Conservation (phyloP, 2,888 invertebrate genomes). For the Sarcophaga subvicina region DNA sequence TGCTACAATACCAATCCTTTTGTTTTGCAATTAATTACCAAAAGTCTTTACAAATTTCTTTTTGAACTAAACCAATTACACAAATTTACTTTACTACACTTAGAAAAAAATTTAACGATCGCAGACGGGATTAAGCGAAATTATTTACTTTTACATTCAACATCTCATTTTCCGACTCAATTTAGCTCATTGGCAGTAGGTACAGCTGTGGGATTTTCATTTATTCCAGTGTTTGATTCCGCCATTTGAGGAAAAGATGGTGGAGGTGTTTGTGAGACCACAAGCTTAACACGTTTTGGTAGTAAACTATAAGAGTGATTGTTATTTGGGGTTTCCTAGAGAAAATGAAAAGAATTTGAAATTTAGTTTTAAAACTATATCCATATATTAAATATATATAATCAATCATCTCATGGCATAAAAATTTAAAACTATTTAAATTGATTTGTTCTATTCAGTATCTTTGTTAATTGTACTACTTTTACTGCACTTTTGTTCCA, state of each 20-base stretch:
- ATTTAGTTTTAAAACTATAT: background rate
- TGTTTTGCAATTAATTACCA: too few species aligned
- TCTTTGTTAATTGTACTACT: conserved; percentile 8
- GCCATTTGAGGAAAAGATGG: background rate
- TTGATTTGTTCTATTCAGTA: background rate
- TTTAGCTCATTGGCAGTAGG: background rate
- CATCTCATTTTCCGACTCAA: background rate
- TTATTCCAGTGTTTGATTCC: background rate
- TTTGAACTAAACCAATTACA: too few species aligned
- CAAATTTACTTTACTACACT: too few species aligned
- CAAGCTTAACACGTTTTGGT: conserved; percentile 17
- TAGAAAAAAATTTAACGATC: too few species aligned
- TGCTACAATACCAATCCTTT: too few species aligned
- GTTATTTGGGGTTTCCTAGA: background rate
- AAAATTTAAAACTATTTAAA: too few species aligned
- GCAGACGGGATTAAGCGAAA: too few species aligned
- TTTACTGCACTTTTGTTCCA: conserved; percentile 47
- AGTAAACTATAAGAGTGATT: background rate
- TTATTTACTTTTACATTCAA: background rate
- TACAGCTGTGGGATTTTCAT: background rate
- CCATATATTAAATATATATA: background rate
- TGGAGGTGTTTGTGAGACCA: background rate
- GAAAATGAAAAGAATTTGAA: background rate
- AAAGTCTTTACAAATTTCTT: too few species aligned
- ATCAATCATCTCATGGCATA: background rate